Conservation (phyloP, 2,113 vertebrate species). For the Podarcis raffonei region DNA sequence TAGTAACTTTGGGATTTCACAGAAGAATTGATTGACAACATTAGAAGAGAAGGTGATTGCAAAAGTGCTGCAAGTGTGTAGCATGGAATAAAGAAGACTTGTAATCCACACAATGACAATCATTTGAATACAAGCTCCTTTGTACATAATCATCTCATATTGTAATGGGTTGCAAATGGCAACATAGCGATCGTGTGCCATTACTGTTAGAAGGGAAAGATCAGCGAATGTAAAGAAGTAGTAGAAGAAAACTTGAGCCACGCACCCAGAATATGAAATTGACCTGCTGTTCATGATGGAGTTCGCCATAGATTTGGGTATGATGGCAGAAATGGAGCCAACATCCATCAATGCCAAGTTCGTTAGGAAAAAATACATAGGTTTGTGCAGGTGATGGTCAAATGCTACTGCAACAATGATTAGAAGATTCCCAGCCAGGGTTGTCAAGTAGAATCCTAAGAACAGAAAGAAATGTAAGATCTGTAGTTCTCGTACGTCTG, state of each 20-base stretch:
- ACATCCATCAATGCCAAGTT: slow-evolving; percentile 40
- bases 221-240: neutral
- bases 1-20: neutral
- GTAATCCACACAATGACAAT: neutral
- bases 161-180: slow-evolving; percentile 48
- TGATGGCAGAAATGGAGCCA: slow-evolving; percentile 39
- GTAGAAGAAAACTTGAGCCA: slow-evolving; percentile 12
- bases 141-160: slow-evolving; percentile 36
- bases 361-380: slow-evolving; percentile 50
- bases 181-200: neutral
- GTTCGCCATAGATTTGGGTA: neutral
- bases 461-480: neutral
- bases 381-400: neutral
- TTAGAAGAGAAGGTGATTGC: neutral
- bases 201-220: slow-evolving; percentile 30
- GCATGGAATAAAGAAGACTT: neutral
- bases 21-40: neutral
- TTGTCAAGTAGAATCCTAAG: neutral
- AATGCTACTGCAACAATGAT: neutral
- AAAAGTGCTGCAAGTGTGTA: neutral
- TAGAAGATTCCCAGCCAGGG: neutral
- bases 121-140: neutral
- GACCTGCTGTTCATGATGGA: neutral
- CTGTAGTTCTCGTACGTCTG: neutral
- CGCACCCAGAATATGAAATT: neutral